Percentiles rank a stretch among this genome's conserved stretches.
Evolutionary conservation across 2,113 vertebrate species (phyloP).

Genomic region (Chunga burmeisteri): DNA sequence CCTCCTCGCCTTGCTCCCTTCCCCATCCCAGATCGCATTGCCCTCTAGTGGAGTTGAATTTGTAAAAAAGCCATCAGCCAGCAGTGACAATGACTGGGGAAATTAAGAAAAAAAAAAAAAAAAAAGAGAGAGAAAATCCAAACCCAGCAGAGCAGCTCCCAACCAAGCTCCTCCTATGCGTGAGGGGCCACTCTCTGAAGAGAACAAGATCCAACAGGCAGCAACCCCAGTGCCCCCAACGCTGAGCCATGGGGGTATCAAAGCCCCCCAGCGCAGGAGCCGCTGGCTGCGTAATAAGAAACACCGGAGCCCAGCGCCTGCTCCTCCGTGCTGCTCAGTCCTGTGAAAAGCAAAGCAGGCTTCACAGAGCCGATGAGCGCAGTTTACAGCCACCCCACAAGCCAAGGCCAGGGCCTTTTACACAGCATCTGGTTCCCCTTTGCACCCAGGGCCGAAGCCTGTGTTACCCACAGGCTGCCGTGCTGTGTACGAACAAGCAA

Average conservation of each 20-base stretch:
- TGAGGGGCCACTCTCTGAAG: background rate
- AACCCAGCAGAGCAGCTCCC: background rate
- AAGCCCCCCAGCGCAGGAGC: background rate
- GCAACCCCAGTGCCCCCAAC: accelerated
- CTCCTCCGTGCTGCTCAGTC: background rate
- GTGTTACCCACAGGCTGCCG: background rate
- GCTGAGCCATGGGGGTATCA: accelerated
- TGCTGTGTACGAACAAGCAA: accelerated
- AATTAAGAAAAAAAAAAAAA: background rate
- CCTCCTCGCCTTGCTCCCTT: background rate
- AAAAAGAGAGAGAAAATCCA: too few species aligned
- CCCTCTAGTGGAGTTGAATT: constrained; percentile 35
- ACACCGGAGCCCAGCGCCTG: background rate
- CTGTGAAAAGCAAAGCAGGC: background rate
- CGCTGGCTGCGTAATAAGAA: accelerated
- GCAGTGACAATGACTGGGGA: background rate
- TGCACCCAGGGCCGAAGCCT: background rate
- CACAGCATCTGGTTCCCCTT: background rate
- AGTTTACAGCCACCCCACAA: background rate
- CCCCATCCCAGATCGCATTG: background rate
- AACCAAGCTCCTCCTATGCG: accelerated
- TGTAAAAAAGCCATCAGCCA: background rate
- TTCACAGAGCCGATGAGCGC: accelerated
- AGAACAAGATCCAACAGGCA: accelerated
- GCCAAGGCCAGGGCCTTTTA: background rate